Evolutionary conservation across 1,140 invertebrate species (phyloP), one percentile per base, ranked within the genome.

Genomic region (Zaprionus vittiger): DNA sequence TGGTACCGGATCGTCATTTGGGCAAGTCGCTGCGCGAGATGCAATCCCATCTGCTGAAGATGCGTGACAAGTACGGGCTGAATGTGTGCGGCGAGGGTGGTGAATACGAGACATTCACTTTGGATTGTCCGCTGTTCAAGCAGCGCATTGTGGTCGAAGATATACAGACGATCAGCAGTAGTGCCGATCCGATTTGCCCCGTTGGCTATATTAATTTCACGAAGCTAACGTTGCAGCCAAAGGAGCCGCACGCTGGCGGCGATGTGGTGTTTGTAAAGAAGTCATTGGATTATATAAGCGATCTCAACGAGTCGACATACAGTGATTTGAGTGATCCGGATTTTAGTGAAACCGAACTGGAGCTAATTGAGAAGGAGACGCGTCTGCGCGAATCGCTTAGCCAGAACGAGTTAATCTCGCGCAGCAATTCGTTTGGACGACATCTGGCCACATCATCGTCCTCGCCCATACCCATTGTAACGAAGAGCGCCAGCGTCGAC

Each of bases 71-170:
- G 93, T 99, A 98, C 94, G 98, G 98, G 20, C 94, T 99, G 69
- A 99, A 99, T 94, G 96, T 99, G 54, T 99, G 99, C 94, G 99
- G 99, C 49, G 99, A 99, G 94, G 99, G 99, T 47, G 99, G 99
- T 56, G 99, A 99, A 93, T 99, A 99, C 93, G 99, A 99, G 94
- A 99, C 98, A 34, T 98, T 99, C 92, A 99, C 98, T 14, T 94
- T 99, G 67, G 98, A 99, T 94, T 99, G 98, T 94, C 98, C 99
- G 20, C 94, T 99, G 52, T 99, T 99, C 93, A 96, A 95, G 84
- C 98, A 98, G 93, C 95, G 95, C 91, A 96, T 99, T 93, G 94
- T 97, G 73, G 95, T 99, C 92, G 97, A 98, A 93, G 96, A 98
- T 81, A 96, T 95, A 77, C 97, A 99, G 94, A 95, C 96, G 83